A percentile compares a stretch with the other conserved stretches of the same genome.
Evolutionary conservation across 2,113 vertebrate genomes (phyloP).

Genomic region (Dicrurus megarhynchus): DNA sequence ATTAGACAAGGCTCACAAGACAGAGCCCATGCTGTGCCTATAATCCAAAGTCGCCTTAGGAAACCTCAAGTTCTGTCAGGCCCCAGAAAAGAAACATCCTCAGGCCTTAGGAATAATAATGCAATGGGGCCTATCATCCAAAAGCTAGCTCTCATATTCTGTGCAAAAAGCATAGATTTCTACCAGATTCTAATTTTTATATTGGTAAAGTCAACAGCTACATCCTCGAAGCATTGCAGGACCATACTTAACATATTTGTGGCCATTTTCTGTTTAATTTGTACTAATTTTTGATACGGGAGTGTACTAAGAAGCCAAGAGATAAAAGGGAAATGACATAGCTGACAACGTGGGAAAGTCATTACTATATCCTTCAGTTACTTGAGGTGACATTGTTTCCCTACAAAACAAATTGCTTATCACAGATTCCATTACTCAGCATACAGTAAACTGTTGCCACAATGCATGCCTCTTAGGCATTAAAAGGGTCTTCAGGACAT

Average conservation of each 20-base stretch:
- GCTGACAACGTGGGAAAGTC: not conserved
- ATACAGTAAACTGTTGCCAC: conserved; percentile 2
- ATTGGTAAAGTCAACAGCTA: not conserved
- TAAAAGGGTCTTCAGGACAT: not conserved
- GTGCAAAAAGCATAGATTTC: not conserved
- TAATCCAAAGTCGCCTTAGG: conserved; percentile 33
- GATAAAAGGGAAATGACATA: not conserved
- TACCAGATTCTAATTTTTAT: not conserved
- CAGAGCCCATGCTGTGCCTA: conserved; percentile 3
- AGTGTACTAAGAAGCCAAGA: not conserved
- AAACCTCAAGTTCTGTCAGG: not conserved
- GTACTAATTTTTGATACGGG: not conserved
- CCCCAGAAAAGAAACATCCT: not conserved
- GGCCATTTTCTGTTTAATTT: not conserved
- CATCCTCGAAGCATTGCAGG: not conserved
- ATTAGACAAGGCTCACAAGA: conserved; percentile 4
- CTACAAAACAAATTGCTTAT: conserved; percentile 29
- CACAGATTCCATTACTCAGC: not conserved
- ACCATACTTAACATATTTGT: not conserved
- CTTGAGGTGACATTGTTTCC: not conserved
- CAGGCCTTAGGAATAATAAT: not conserved
- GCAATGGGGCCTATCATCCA: not conserved
- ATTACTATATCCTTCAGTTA: not conserved
- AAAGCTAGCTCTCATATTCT: not conserved
- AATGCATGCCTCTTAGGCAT: not conserved